A percentile compares a stretch with the other conserved stretches of the same genome.
Conservation (phyloP, 2,113 vertebrate species). For the Helogale parvula region DNA sequence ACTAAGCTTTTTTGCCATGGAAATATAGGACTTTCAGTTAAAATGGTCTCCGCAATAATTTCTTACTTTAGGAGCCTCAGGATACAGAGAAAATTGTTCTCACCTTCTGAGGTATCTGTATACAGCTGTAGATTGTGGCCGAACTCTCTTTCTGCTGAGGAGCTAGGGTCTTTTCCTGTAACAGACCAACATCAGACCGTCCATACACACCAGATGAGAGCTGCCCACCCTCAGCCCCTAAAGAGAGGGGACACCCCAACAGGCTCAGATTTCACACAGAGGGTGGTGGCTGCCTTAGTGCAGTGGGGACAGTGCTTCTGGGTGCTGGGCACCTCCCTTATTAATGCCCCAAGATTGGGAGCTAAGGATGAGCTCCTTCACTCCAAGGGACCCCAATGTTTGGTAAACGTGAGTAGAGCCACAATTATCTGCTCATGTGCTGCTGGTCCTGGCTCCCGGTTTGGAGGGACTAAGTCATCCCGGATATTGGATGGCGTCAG, state of each 20-base stretch:
- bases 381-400: not conserved
- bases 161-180: not conserved
- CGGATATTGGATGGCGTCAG: not conserved
- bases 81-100: constrained; percentile 2
- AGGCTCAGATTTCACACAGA: not conserved
- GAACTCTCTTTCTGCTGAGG: not conserved
- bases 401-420: not conserved
- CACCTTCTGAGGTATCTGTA: not conserved
- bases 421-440: not conserved
- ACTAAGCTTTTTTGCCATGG: not conserved
- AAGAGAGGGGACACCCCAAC: not conserved
- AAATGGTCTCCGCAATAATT: not conserved
- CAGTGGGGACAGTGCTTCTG: not conserved
- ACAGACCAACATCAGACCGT: not conserved
- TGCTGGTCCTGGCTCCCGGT: not conserved
- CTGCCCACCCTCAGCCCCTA: not conserved
- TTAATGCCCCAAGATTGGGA: not conserved
- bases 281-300: not conserved
- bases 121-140: not conserved
- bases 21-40: not conserved
- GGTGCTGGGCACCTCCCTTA: not conserved
- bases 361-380: not conserved
- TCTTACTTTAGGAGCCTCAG: not conserved
- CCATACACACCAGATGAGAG: not conserved
- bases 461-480: not conserved